Percentiles rank a stretch among this genome's conserved stretches.
These are phyloP conservation scores for Seriola quinqueradiata DNA, from an alignment of 2,113 vertebrate species.

Conservation along the genomic window DNA sequence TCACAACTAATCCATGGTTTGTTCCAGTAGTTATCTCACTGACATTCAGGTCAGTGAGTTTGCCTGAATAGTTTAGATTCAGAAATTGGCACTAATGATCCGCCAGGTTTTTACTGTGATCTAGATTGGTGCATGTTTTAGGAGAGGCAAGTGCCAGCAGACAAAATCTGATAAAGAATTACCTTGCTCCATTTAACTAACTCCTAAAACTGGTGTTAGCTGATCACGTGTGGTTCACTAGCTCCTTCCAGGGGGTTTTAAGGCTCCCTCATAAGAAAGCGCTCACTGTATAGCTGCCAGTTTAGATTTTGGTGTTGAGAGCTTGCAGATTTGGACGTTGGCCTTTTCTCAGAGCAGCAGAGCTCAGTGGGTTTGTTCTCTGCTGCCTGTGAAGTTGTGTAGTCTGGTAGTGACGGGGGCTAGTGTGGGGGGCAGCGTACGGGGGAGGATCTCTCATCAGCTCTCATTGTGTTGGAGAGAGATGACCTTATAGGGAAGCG, in stretches of 20 bases:
- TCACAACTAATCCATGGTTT: not conserved
- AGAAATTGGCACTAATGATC: not conserved
- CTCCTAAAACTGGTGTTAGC: not conserved
- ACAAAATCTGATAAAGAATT: not conserved
- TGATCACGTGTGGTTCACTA: not conserved
- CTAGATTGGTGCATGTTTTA: not conserved
- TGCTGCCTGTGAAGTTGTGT: slow-evolving; percentile 55
- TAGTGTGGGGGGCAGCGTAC: slow-evolving; percentile 15
- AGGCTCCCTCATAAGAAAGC: slow-evolving; percentile 1
- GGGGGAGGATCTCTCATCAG: slow-evolving; percentile 62
- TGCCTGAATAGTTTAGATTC: not conserved
- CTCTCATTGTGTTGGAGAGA: slow-evolving; percentile 80
- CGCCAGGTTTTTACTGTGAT: not conserved
- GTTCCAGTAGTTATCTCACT: not conserved
- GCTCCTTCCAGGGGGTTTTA: not conserved
- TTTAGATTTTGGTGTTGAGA: slow-evolving; percentile 28
- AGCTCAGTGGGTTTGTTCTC: slow-evolving; percentile 52
- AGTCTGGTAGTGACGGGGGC: slow-evolving; percentile 36
- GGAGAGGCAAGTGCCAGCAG: not conserved
- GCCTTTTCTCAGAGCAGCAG: slow-evolving; percentile 46
- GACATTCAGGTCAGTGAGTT: not conserved
- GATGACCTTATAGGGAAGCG: slow-evolving; percentile 91
- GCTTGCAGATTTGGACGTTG: slow-evolving; percentile 29
- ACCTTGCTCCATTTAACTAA: not conserved
- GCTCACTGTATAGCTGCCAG: slow-evolving; percentile 10